Evolutionary conservation across 2,797 vertebrate genomes (phyloP).

Genomic region (Gymnodraco acuticeps): DNA sequence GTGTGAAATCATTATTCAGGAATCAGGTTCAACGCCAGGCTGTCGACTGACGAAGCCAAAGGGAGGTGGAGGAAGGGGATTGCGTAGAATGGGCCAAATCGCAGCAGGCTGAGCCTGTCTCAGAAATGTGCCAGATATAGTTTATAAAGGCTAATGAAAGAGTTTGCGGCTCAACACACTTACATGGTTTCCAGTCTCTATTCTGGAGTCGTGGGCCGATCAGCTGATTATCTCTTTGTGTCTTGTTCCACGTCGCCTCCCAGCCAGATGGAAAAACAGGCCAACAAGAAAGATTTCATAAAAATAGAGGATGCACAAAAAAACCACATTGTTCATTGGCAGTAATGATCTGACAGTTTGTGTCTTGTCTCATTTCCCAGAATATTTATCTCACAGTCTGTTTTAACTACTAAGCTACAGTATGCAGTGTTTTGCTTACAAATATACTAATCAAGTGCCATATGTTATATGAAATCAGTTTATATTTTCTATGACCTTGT

Average conservation of each 20-base stretch:
- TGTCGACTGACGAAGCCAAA: conserved; percentile 56
- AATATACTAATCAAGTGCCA: conserved; percentile 3
- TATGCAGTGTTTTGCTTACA: background rate
- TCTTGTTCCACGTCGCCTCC: conserved; percentile 29
- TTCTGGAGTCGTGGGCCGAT: background rate
- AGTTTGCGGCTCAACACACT: conserved; percentile 39
- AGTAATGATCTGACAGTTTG: conserved; percentile 16
- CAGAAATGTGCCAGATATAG: conserved; percentile 66
- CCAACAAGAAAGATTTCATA: conserved; percentile 18
- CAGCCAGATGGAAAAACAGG: conserved; percentile 23
- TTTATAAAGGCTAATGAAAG: conserved; percentile 73
- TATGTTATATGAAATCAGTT: conserved; percentile 20
- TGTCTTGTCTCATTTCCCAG: conserved; percentile 33
- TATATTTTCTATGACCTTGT: conserved; percentile 2
- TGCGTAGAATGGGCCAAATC: conserved; percentile 59
- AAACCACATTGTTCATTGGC: conserved; percentile 28
- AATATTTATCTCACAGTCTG: conserved; percentile 27
- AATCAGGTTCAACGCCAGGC: conserved; percentile 60
- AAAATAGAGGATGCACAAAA: conserved; percentile 26
- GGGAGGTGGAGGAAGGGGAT: conserved; percentile 49
- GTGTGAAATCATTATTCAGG: conserved; percentile 64
- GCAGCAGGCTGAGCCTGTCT: conserved; percentile 64
- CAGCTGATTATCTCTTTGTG: conserved; percentile 28
- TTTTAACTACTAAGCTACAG: conserved; percentile 13
- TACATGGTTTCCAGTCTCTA: conserved; percentile 16